Base-by-base conservation (phyloP, 2,797 vertebrate genomes). In the Acipenser transmontanus region DNA sequence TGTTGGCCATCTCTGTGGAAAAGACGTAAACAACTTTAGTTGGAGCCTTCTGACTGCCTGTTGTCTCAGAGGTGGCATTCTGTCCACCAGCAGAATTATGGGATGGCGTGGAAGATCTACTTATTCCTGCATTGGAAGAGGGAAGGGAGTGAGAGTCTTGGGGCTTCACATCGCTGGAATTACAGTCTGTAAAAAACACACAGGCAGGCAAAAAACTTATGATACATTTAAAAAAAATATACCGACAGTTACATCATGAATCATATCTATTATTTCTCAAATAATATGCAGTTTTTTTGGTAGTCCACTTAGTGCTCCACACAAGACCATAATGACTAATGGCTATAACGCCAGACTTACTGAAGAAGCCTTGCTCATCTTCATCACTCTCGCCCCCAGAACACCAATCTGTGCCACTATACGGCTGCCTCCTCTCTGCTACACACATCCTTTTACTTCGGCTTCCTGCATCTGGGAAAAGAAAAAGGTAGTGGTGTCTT, bases 1-100 rank as follows among this genome's bases (percentile, higher is more conserved):
- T 98, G 90, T 99, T 99, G 77, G 96, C 96, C 95, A 98, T 96
- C 81, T 99, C 95, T 73, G 97, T 99, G 82, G 96, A 98, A 85
- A 99, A 99, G 83, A 99, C 96, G 60, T 98, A 99, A 76, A 98
- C 95, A 67, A 98, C 91, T 91, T 97, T 98, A 78, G 95, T 88
- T 76, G 91, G 92, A 67, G 91, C 88, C 89, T 99, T 99, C 85
- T 95, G 95, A 68, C 89, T 88, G 52, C 91, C 87, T 63, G 89
- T 76, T 67, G 94, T 85, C 77, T 99, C 97, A 67, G 94, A 85
- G 73, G 87, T 80, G 68, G 93, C 81, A 77, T 93, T 91, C 72
- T 89, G 90, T 68, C 92, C 92, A 81, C 94, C 95, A 71, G 89
- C 71, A 70, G 87, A 74, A 84, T 88, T 92, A 77, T 98, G 96